These are phyloP conservation scores for Pharmacophagus antenor DNA, from an alignment of 2,888 invertebrate genomes.

Conservation along the genomic window DNA sequence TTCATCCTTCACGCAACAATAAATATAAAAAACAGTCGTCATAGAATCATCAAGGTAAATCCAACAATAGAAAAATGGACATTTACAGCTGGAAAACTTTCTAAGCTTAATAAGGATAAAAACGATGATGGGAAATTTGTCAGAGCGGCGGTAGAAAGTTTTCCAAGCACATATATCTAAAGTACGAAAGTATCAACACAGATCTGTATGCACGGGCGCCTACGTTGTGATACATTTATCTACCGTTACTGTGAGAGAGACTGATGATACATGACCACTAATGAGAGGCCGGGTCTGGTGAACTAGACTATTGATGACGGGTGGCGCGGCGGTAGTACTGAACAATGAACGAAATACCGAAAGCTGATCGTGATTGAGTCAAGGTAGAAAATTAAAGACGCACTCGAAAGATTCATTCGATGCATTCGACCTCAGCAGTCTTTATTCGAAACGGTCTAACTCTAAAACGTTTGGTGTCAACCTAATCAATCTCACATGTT, in stretches of 20 bases:
- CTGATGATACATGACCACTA: conserved; percentile 70
- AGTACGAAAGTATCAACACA: conserved; percentile 54
- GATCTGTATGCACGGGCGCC: conserved; percentile 72
- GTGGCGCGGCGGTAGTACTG: conserved; percentile 67
- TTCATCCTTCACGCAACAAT: conserved; percentile 32
- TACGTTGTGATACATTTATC: conserved; percentile 81
- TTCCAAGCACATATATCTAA: conserved; percentile 60
- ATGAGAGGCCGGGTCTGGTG: conserved; percentile 73
- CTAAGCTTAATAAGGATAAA: conserved; percentile 57
- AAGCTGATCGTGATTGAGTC: conserved; percentile 74
- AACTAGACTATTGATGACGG: conserved; percentile 60
- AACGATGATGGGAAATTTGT: conserved; percentile 51
- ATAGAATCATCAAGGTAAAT: conserved; percentile 53
- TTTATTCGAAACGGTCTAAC: conserved; percentile 71
- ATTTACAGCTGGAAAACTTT: conserved; percentile 70
- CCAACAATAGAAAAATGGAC: conserved; percentile 45
- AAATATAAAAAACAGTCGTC: conserved; percentile 47
- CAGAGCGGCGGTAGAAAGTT: conserved; percentile 66
- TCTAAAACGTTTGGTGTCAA: conserved; percentile 67
- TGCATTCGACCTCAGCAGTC: conserved; percentile 75
- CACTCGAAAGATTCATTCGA: conserved; percentile 67
- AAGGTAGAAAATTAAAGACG: conserved; percentile 56
- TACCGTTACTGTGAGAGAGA: conserved; percentile 70
- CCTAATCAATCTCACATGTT: conserved; percentile 67
- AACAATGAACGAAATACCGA: conserved; percentile 74